Conservation (phyloP, 2,797 vertebrate genomes). For the Tarsius wallacei region DNA sequence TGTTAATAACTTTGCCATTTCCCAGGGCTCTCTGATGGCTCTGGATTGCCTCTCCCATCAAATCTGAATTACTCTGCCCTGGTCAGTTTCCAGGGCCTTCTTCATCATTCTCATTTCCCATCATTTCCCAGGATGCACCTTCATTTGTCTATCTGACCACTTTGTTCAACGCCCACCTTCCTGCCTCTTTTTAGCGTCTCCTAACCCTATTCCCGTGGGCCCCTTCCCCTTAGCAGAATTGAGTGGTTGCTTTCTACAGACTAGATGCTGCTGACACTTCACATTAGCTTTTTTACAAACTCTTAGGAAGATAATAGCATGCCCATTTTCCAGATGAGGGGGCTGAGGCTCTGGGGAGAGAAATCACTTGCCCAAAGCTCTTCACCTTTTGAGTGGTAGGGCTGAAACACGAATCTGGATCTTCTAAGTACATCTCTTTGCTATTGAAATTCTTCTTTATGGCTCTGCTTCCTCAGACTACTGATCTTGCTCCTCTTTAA, state of each 20-base stretch:
- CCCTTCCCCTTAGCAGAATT: background rate
- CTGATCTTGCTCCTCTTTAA: background rate
- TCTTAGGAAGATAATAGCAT: background rate
- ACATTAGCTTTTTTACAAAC: background rate
- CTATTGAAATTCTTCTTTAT: background rate
- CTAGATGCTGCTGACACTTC: background rate
- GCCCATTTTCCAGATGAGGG: background rate
- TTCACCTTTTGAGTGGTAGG: background rate
- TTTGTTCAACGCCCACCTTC: background rate
- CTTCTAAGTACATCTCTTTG: background rate
- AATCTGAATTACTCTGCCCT: background rate
- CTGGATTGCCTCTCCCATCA: background rate
- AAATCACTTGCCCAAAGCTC: background rate
- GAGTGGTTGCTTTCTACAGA: background rate
- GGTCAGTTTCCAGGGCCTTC: background rate
- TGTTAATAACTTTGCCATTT: background rate
- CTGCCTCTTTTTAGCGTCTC: background rate
- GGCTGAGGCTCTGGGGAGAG: background rate
- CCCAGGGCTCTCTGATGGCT: background rate
- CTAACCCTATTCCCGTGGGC: fast-evolving
- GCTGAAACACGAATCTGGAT: background rate
- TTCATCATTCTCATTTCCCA: background rate
- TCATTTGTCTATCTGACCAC: background rate
- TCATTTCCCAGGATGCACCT: background rate
- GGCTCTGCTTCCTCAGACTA: background rate